Percentiles rank a stretch among this genome's conserved stretches.
These are phyloP conservation scores for Molanna angustata DNA, from an alignment of 2,888 invertebrate genomes.

Conservation along the genomic window DNA sequence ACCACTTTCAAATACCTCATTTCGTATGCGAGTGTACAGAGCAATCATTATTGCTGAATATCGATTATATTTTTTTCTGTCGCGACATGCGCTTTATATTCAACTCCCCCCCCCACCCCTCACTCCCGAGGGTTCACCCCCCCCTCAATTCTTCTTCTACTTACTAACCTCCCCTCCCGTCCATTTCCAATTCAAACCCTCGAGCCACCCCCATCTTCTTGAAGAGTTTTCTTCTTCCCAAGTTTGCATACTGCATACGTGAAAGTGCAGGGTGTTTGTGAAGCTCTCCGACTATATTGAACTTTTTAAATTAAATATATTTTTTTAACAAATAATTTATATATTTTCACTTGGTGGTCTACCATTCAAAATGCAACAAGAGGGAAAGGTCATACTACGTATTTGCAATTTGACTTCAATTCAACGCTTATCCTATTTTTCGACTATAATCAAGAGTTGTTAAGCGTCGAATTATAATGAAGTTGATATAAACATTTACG, in stretches of 20 bases:
- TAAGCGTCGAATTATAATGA: too few species aligned
- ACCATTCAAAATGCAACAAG: constrained; percentile 2
- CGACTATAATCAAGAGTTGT: too few species aligned
- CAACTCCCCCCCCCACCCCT: constrained; percentile 19
- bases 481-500: too few species aligned
- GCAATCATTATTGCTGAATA: constrained; percentile 58
- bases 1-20: constrained; percentile 50
- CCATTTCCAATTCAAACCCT: constrained; percentile 7
- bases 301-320: too few species aligned
- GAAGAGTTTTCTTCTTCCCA: constrained; percentile 22
- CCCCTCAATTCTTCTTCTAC: constrained; percentile 12
- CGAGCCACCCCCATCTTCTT: constrained; percentile 18
- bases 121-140: constrained; percentile 3
- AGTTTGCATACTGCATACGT: constrained; percentile 30
- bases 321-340: too few species aligned
- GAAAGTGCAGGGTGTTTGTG: constrained; percentile 11
- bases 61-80: constrained; percentile 45
- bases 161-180: constrained; percentile 5
- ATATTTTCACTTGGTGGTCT: too few species aligned
- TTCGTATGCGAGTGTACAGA: constrained; percentile 59
- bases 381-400: too few species aligned
- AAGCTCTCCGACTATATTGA: background rate
- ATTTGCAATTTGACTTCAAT: too few species aligned
- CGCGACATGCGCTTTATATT: constrained; percentile 33
- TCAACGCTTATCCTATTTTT: too few species aligned